Evolutionary conservation across 1,140 invertebrate genomes (phyloP).

Genomic region (Babylonia areolata): DNA sequence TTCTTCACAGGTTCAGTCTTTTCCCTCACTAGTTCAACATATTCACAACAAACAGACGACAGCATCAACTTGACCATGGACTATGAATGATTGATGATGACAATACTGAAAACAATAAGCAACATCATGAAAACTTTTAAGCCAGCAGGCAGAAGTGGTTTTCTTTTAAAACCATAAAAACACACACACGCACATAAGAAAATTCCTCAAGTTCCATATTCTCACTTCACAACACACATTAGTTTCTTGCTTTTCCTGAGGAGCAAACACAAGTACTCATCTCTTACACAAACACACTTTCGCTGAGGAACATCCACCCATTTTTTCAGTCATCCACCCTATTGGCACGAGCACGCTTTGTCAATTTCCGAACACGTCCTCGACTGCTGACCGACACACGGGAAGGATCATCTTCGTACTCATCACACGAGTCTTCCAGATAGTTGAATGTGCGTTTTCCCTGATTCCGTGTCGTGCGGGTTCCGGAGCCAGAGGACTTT

Average conservation of each 20-base stretch:
- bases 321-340: conserved; percentile 43
- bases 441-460: conserved; percentile 74
- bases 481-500: conserved; percentile 28
- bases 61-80: no score
- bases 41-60: no score
- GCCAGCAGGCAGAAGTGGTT: no score
- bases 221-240: neutral
- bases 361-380: conserved; percentile 88
- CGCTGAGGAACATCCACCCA: neutral
- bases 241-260: conserved; percentile 8
- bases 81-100: no score
- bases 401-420: conserved; percentile 74
- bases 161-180: no score
- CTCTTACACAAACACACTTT: neutral
- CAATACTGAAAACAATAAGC: no score
- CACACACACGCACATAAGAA: no score
- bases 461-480: conserved; percentile 67
- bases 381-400: conserved; percentile 85
- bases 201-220: neutral
- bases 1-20: no score
- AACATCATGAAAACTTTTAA: no score
- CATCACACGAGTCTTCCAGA: conserved; percentile 71
- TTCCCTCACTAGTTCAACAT: no score
- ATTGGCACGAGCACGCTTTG: conserved; percentile 83
- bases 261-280: neutral